Base-by-base conservation (phyloP, 92 coral and sea anemone species). In the Hydrozoanthus gracilis region DNA sequence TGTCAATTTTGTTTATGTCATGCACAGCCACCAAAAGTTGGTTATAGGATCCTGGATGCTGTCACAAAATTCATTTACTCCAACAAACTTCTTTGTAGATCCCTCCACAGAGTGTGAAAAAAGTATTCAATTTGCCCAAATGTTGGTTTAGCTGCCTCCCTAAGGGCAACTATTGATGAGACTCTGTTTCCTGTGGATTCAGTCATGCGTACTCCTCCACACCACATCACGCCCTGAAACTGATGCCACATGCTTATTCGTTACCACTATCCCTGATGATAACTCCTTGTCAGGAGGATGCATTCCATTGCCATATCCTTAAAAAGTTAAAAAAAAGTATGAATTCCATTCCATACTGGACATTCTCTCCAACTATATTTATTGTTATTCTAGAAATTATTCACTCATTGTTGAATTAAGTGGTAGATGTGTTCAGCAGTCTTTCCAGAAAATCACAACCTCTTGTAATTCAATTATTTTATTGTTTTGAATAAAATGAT, bases 111-210 rank as follows among this genome's bases (percentile, higher is more conserved):
- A 62, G 68, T 62, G 68, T 62, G 66, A 62, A 62, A 62, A 62
- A 62, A 62, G 68, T 62, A 62, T 62, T 13, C 68, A 62, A 62
- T 62, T 62, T 62, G 68, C 68, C 49, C 77, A 50, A 45, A 10
- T 73, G 77, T 73, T 46, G 77, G 77, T 73, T 50, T 73, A 73
- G 77, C 77, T 45, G 77, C 77, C 56, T 46, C 77, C 51, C 11
- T 73, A 73, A 73, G 77, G 68, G 68, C 68, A 62, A 62, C 68
- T 62, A 4, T 62, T 62, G 68, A 60, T 60, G 66, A n/a, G n/a
- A 6, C 66, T 60, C 66, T 60, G 66, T 60, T 60, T 60, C 12
- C n/a, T 10, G 66, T 60, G 66, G 66, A 60, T 60, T n/a, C n/a
- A n/a, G n/a, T 60, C 66, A 60, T 60, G 66, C 14, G 66, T 60